Percentiles rank a stretch among this genome's conserved stretches.
phyloP scores from a whole-genome alignment of 2,888 invertebrate genomes.

The Torymus aiolomorphi region DNA sequence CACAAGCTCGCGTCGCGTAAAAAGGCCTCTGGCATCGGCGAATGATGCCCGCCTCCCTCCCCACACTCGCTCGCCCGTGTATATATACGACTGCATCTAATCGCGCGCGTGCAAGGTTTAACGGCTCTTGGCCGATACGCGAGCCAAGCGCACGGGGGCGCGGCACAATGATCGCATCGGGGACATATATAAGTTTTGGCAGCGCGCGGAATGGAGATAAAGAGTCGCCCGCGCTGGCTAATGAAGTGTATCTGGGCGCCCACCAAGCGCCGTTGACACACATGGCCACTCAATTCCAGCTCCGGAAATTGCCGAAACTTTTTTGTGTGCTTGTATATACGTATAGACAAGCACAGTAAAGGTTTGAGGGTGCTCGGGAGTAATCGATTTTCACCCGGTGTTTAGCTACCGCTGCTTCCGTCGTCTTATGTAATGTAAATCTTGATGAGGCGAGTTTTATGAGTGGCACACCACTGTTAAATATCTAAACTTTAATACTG shows the following conservation, averaged over 20 bases:
- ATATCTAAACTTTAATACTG: too few relatives aligned
- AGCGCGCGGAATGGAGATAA: conserved; percentile 5
- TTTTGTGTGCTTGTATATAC: background rate
- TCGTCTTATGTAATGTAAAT: too few relatives aligned
- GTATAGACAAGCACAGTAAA: too few relatives aligned
- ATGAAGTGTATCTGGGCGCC: conserved; percentile 18
- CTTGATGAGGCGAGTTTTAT: too few relatives aligned
- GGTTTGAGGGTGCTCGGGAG: too few relatives aligned
- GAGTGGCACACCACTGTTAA: too few relatives aligned
- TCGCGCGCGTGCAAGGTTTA: conserved; percentile 32
- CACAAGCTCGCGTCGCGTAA: background rate
- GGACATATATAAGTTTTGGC: conserved; percentile 19
- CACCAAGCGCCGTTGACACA: conserved; percentile 17
- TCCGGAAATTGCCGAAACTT: background rate
- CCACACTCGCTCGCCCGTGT: background rate
- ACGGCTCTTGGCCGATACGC: conserved; percentile 39
- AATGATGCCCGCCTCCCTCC: too few relatives aligned
- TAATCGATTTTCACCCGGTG: too few relatives aligned
- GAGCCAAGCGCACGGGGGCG: conserved; percentile 24
- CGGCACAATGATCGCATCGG: conserved; percentile 8
- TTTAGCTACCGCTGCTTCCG: too few relatives aligned
- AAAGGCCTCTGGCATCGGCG: too few relatives aligned
- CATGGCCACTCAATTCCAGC: conserved; percentile 5
- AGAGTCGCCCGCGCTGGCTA: conserved; percentile 2
- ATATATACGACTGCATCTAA: conserved; percentile 32